Conservation (phyloP, 2,888 invertebrate species). For the Holacanthella duospinosa region DNA sequence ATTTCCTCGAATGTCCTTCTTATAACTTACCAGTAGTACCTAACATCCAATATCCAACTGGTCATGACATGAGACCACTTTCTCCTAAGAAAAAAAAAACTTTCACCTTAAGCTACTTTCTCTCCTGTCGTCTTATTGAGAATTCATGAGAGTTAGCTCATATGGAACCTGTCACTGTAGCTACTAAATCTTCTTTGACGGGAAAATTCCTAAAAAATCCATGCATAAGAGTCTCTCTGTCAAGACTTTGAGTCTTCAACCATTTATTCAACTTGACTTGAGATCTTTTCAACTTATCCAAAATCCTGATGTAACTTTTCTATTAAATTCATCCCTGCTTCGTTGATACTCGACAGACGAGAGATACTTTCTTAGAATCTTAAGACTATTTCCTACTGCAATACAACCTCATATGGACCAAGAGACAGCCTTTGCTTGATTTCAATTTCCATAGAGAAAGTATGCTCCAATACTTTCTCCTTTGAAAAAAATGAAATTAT, state of each 20-base stretch:
- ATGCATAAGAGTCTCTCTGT: neutral
- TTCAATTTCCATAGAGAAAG: too few relatives aligned
- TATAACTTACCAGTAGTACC: neutral
- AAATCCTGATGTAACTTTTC: neutral
- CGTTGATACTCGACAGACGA: neutral
- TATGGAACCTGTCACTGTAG: neutral
- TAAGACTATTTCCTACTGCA: too few relatives aligned
- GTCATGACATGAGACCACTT: conserved; percentile 1
- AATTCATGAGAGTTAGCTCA: neutral
- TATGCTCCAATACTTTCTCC: neutral
- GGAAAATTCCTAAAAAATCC: neutral
- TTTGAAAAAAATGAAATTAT: neutral
- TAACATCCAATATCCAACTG: neutral
- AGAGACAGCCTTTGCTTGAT: too few relatives aligned
- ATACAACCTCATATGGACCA: too few relatives aligned
- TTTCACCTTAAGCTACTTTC: neutral
- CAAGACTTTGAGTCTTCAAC: neutral
- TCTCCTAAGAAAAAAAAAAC: neutral
- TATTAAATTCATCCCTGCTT: conserved; percentile 1
- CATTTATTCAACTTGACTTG: neutral
- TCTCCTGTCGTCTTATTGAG: neutral
- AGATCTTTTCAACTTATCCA: neutral
- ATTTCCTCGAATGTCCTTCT: too few relatives aligned
- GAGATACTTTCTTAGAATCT: too few relatives aligned
- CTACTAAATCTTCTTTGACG: neutral